Base-by-base conservation (phyloP, 2,888 invertebrate species). In the Galeopsomyia nigrocyanea region DNA sequence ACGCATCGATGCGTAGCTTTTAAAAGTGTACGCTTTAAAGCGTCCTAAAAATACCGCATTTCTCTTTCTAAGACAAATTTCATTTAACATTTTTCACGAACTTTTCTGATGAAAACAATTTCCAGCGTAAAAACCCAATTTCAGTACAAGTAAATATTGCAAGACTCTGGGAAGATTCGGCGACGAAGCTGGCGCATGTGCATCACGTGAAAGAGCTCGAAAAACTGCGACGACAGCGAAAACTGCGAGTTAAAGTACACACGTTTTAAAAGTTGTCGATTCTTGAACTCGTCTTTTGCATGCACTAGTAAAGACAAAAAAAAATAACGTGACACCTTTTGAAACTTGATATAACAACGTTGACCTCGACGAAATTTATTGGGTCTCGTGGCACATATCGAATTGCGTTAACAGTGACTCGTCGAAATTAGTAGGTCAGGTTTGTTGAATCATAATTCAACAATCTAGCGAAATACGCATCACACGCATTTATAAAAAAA, bases 391-490 rank as follows among this genome's bases (percentile, higher is more conserved):
- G n/a, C 39, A 39, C 13, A 39, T 39, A 68, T 68, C 53, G 61
- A 68, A 60, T 39, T 47, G 47, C n/a, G 47, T 14, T 51, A 31
- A n/a, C 22, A 50, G 57, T 67, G 58, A 67, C 67, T 60, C 51
- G 68, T 17, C 13, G 6, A 46, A 46, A 53, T 68, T 60, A 68
- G 60, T 68, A 60, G 68, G 68, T 68, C 68, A 60, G 22, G 7
- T 39, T 10, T 7, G 13, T 39, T 39, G 39, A 39, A 39, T 39
- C 39, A 39, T 10, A 26, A 39, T 39, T 39, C 73, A 71, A 75
- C 77, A 80, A 79, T 77, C 70, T 65, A 76, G 73, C 65, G 65
- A 64, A 71, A 26, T 56, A 57, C 57, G 47, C 21, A 64, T 46
- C 67, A 58, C 67, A 26, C 21, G 58, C 3, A 31, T 31, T 31